Conservation (phyloP, 2,113 vertebrate genomes). For the Tympanuchus pallidicinctus region DNA sequence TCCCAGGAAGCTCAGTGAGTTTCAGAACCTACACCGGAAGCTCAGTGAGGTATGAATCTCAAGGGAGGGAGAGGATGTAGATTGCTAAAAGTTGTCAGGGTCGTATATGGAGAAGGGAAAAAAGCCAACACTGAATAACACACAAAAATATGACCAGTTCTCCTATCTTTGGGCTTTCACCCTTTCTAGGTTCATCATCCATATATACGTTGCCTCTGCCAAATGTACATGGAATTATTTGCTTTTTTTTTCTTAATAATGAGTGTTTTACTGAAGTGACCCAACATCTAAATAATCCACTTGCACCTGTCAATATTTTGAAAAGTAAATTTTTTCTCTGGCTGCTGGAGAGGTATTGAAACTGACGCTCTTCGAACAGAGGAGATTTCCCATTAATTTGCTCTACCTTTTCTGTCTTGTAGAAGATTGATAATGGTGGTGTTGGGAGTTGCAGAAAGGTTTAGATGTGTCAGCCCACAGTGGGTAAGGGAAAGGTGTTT, state of each 20-base stretch:
- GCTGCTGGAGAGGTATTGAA: background rate
- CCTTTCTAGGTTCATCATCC: background rate
- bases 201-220: background rate
- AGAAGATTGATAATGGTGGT: background rate
- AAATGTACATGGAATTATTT: background rate
- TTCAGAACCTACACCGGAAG: constrained; percentile 95
- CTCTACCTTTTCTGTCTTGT: background rate
- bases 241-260: background rate
- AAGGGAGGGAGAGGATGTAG: background rate
- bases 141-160: background rate
- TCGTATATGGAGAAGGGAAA: background rate
- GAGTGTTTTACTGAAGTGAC: background rate
- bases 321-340: background rate
- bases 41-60: constrained; percentile 89
- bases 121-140: background rate
- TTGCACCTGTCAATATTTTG: background rate
- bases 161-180: background rate
- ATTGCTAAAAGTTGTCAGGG: background rate
- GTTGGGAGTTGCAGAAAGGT: background rate
- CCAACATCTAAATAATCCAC: background rate
- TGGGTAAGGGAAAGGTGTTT: background rate
- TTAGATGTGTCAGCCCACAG: background rate
- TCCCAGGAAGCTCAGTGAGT: constrained; percentile 93
- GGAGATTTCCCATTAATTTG: background rate
- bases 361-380: background rate